Base-by-base conservation (phyloP, 37 sponge, comb jelly and placozoan species). In the Crambe crambe region DNA sequence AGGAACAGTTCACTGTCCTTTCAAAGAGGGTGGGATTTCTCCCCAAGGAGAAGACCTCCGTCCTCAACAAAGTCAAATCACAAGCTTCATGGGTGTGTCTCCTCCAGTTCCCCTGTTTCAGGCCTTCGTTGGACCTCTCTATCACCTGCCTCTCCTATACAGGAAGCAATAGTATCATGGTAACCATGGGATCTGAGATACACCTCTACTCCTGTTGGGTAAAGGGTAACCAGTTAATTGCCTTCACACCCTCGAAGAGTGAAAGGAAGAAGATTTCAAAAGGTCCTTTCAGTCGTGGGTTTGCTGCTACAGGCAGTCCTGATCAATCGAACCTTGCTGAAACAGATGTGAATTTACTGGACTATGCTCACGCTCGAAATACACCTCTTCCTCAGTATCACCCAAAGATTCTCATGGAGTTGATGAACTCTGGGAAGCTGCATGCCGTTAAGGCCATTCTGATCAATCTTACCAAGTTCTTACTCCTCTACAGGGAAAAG, bases 331-430 rank as follows among this genome's bases (percentile, higher is more conserved):
- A 77, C 44, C 23, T 39, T 21, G 42, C 35, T 35, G 56, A n/a
- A 4, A 9, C 34, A 5, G 1, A 3, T 2, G 43, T 38, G 25
- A 88, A 82, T 71, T 72, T 89, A 36, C 56, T 89, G 29, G 81
- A 89, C 47, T 84, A 83, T 58, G 90, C 90, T 17, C 85, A 84
- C 27, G 62, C 85, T 6, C 41, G 70, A 39, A 84, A 89, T 34
- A 83, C 62, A 31, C 58, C 85, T 3, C 76, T 93, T 6, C 92
- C 95, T 38, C 97, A 98, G 83, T 96, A 95, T 60, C 99, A 98
- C 58, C 99, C 99, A 20, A 73, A 83, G 58, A 84, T 90, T 30
- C 75, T 98, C 22, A 71, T 76, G 40, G 90, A 98, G 75, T 58
- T 98, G 68, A 78, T 98, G 78, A 83, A 89, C 64, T 86, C 85